Percentiles rank a stretch among this genome's conserved stretches.
phyloP scores from a whole-genome alignment of 2,113 vertebrate species.

The Picathartes gymnocephalus region DNA sequence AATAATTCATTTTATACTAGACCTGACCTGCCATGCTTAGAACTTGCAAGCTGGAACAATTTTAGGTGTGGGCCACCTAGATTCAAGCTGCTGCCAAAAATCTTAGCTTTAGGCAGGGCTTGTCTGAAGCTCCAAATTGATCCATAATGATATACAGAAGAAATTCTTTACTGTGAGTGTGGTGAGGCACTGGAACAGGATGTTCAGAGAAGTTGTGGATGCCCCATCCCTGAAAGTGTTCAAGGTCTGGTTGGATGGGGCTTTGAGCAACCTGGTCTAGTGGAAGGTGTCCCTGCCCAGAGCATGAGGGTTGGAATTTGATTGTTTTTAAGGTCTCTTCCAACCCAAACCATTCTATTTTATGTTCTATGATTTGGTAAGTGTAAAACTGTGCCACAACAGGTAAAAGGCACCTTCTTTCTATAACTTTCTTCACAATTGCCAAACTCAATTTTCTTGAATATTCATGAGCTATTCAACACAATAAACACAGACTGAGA shows the following conservation, averaged over 20 bases:
- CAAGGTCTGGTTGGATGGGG: neutral
- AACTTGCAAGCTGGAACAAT: fast-evolving
- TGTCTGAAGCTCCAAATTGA: neutral
- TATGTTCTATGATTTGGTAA: neutral
- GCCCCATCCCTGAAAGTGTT: no score
- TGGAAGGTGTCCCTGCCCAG: fast-evolving
- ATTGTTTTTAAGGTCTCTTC: neutral
- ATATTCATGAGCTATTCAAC: neutral
- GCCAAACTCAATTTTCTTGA: neutral
- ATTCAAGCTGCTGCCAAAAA: neutral
- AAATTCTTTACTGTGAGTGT: neutral
- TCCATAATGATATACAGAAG: neutral
- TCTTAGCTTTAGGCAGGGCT: neutral
- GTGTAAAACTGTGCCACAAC: neutral
- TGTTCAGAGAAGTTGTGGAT: neutral
- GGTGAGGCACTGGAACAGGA: neutral
- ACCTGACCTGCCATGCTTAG: neutral
- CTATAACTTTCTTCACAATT: neutral
- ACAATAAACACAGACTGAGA: neutral
- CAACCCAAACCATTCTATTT: neutral
- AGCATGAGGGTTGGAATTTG: neutral
- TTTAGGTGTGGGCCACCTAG: neutral
- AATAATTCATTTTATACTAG: neutral
- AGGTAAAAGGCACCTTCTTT: neutral
- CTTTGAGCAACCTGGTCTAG: neutral